Base-by-base conservation (phyloP, 2,797 vertebrate genomes). In the Notoglanidium macrostoma region DNA sequence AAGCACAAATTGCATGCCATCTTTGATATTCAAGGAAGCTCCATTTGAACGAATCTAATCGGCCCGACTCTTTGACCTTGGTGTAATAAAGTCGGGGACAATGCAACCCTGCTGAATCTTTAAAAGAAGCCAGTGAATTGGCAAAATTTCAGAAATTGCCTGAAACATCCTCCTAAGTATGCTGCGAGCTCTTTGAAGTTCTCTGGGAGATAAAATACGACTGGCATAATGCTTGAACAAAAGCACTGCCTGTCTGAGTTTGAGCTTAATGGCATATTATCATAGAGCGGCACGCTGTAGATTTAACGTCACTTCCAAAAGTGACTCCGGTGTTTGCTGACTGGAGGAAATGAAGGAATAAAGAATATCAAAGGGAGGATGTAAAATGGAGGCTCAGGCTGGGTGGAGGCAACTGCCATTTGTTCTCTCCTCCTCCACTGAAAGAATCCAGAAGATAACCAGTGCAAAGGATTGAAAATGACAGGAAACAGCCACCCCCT, bases 251-350 rank as follows among this genome's bases (percentile, higher is more conserved):
- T 67, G 15, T 82, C 84, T 85, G 82, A 86, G 44, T 72, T 55
- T 61, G 84, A 85, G 83, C 88, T 87, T 89, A 85, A 87, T 85
- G 86, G 82, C 85, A 78, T 89, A 87, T 90, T 88, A 91, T 91
- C 84, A 88, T 74, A 54, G 32, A 86, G 86, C 57, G 55, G 86
- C 88, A 85, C n/a, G 32, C 77, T 63, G 80, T 23, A 86, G 72
- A 87, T 87, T 89, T 89, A 88, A 87, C 54, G 73, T 57, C 61
- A 68, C 29, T 72, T 85, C 51, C 46, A 35, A 51, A 85, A 89
- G 89, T 70, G 76, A 89, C 86, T 85, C 76, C 77, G 67, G 51
- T 70, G 84, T 85, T 85, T 85, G 82, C 85, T 46, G 67, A 86
- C 70, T 76, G 70, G 21, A 78, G 63, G 80, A 84, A 67, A 81